Base-by-base conservation (phyloP, 2,797 vertebrate species). In the Apodemus agrarius region DNA sequence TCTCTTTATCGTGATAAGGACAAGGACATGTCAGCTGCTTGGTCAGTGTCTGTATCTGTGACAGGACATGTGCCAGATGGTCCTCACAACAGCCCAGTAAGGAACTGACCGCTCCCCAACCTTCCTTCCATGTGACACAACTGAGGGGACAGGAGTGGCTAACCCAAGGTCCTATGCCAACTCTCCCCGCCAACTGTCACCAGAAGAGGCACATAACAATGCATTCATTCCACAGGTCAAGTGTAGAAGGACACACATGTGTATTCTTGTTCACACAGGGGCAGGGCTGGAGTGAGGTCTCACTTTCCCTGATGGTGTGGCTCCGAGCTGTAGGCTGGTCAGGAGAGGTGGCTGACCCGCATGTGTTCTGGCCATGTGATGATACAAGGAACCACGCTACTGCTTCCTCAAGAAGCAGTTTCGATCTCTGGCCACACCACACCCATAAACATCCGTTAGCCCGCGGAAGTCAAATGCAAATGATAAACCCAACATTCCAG, bases 91-190 rank as follows among this genome's bases (percentile, higher is more conserved):
- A 40, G 7, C 26, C 67, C 52, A 26, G 1, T 0, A 3, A 61
- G 29, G 37, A 89, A 74, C 21, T 34, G 17, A 4, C 3, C 12
- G 0, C 1, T 17, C 0, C 4, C 31, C 14, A 13, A 0, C 24
- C 40, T 43, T 76, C 46, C 11, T 16, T 6, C 69, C n/a, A 2
- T 1, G 5, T 1, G 54, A 61, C 65, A 83, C 74, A 43, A 81
- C 91, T 1, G 59, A 92, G 29, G 4, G 4, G 14, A 17, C 17
- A 40, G 67, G 19, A 40, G 49, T 6, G 7, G 6, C 26, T 52
- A 46, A 34, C 16, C 19, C 6, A 11, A 61, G 22, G 34, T n/a
- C 46, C 81, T 49, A 4, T 0, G 4, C n/a, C 29, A 46, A 3
- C 24, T 63, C 13, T 3, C 5, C 24, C n/a, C 8, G 16, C 31